Conservation (phyloP, 2,888 invertebrate genomes). For the Augiades crinisus region DNA sequence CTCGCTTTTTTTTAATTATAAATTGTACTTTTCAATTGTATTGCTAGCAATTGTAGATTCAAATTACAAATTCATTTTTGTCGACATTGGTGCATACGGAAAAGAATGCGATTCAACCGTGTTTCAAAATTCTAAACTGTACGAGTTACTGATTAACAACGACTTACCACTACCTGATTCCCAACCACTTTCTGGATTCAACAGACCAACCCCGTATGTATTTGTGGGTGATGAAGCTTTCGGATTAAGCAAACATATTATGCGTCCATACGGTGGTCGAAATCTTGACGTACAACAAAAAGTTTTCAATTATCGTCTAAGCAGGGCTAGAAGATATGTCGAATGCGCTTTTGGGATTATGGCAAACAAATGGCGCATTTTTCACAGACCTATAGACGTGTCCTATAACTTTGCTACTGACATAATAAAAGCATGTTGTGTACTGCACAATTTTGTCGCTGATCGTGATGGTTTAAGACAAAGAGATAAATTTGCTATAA, state of each 20-base stretch:
- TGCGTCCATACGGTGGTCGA: constrained; percentile 32
- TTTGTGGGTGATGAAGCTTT: constrained; percentile 35
- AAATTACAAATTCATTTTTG: background rate
- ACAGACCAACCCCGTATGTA: background rate
- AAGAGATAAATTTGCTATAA: constrained; percentile 33
- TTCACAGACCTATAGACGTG: constrained; percentile 29
- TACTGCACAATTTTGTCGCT: background rate
- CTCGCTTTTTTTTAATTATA: background rate
- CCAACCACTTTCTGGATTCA: background rate
- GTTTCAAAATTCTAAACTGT: background rate
- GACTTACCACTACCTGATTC: background rate
- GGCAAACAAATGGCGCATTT: constrained; percentile 35
- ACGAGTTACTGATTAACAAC: background rate
- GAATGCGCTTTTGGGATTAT: constrained; percentile 32
- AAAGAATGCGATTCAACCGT: background rate
- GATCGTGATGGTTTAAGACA: background rate
- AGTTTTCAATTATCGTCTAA: constrained; percentile 31
- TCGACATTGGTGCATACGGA: too few relatives aligned
- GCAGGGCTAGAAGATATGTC: constrained; percentile 29
- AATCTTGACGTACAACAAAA: constrained; percentile 30
- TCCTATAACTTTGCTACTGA: constrained; percentile 18
- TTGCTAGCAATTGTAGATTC: background rate
- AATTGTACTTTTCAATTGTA: background rate
- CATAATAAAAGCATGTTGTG: constrained; percentile 8
- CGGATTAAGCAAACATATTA: constrained; percentile 32